Evolutionary conservation across 53 echinoderm and acorn worm genomes (phyloP).

Genomic region (Henricia sp.): DNA sequence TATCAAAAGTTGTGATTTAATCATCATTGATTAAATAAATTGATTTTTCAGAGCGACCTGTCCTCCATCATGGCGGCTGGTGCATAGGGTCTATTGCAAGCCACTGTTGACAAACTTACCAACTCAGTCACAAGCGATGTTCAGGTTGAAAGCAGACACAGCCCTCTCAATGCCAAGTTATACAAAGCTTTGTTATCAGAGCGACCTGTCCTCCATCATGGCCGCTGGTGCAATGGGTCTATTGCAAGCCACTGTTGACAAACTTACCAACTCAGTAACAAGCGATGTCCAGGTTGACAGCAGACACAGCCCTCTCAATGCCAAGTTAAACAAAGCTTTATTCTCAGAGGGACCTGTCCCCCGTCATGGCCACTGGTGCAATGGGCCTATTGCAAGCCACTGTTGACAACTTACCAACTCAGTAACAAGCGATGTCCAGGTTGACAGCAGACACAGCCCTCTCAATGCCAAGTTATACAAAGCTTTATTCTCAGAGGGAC

Average conservation of each 20-base stretch:
- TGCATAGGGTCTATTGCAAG: too few relatives aligned
- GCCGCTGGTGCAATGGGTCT: too few relatives aligned
- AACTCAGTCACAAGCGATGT: slow-evolving; percentile 92
- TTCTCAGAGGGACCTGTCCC: too few relatives aligned
- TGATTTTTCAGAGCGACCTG: too few relatives aligned
- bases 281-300: slow-evolving; percentile 91
- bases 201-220: slow-evolving; percentile 88
- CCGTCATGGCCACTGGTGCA: too few relatives aligned
- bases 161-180: slow-evolving; percentile 82
- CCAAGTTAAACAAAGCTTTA: slow-evolving; percentile 82
- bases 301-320: slow-evolving; percentile 82
- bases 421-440: slow-evolving; percentile 92
- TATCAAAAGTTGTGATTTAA: too few relatives aligned
- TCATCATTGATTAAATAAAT: too few relatives aligned
- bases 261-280: slow-evolving; percentile 92
- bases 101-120: too few relatives aligned
- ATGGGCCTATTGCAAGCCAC: too few relatives aligned
- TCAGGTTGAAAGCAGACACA: slow-evolving; percentile 81
- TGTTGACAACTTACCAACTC: slow-evolving; percentile 97
- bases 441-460: slow-evolving; percentile 80
- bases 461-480: slow-evolving; percentile 85
- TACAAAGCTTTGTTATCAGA: slow-evolving; percentile 86
- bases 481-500: slow-evolving; percentile 82
- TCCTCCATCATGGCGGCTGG: too few relatives aligned
- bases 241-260: too few relatives aligned